phyloP scores from a whole-genome alignment of 53 echinoderm and acorn worm species.

The Crossaster papposus region DNA sequence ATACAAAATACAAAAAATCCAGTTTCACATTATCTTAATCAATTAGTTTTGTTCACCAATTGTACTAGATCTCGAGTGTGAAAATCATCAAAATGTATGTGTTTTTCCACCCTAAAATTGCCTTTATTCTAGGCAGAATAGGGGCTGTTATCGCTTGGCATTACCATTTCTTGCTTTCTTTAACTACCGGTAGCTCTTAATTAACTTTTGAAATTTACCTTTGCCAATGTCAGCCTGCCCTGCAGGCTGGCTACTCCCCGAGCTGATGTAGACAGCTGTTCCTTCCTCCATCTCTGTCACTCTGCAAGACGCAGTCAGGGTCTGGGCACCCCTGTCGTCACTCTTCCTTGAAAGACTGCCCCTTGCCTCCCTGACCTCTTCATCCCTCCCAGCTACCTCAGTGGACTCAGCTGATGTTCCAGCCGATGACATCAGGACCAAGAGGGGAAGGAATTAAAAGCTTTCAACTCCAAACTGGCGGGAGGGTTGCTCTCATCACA shows the following conservation, averaged over 20 bases:
- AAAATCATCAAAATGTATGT: no score
- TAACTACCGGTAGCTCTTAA: neutral
- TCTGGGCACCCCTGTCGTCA: constrained; percentile 16
- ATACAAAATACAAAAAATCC: no score
- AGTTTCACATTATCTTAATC: no score
- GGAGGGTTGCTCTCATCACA: neutral
- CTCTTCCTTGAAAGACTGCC: neutral
- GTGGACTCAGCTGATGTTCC: no score
- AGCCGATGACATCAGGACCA: no score
- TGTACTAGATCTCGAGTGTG: no score
- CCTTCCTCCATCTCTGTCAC: constrained; percentile 44
- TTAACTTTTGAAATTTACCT: constrained; percentile 14
- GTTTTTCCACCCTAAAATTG: no score
- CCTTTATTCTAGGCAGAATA: no score
- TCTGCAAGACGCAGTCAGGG: constrained; percentile 32
- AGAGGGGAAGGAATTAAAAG: neutral
- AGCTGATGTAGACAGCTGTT: constrained; percentile 52
- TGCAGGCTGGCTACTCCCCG: neutral
- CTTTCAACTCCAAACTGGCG: neutral
- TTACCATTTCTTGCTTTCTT: no score
- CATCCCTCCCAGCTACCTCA: neutral
- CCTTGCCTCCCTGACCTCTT: constrained; percentile 24
- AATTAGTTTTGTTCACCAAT: no score
- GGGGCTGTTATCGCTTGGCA: no score
- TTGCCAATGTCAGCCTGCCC: neutral